Percentiles rank a stretch among this genome's conserved stretches.
Evolutionary conservation across 2,797 vertebrate species (phyloP).

Genomic region (Tolypeutes matacus): DNA sequence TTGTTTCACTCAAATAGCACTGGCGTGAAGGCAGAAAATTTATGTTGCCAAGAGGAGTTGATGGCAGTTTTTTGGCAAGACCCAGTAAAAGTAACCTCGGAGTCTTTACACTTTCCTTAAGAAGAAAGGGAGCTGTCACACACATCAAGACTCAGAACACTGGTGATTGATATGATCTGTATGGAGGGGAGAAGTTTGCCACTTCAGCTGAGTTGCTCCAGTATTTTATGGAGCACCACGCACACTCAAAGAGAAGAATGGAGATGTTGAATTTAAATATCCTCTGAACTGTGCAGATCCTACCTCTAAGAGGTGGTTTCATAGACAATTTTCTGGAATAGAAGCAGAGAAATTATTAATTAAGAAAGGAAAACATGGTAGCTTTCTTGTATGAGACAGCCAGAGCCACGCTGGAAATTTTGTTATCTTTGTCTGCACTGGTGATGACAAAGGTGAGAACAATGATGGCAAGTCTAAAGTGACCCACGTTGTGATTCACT

Average conservation of each 20-base stretch:
- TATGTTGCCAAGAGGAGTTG: constrained; percentile 96
- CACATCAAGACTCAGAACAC: no score
- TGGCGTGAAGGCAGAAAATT: constrained; percentile 98
- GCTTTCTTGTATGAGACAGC: constrained; percentile 98
- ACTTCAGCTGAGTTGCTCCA: no score
- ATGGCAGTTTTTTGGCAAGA: constrained; percentile 95
- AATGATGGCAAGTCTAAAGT: constrained; percentile 86
- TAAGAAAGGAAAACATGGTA: constrained; percentile 98
- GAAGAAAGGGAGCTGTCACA: no score
- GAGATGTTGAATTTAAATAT: no score
- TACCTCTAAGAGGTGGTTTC: constrained; percentile 91
- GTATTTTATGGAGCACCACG: no score
- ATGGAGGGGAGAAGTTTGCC: no score
- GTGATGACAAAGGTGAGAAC: constrained; percentile 98
- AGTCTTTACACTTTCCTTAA: constrained; percentile 95
- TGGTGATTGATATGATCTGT: no score
- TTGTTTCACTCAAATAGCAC: constrained; percentile 99
- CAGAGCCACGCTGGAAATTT: constrained; percentile 99
- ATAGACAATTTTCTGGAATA: constrained; percentile 97
- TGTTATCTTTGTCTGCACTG: constrained; percentile 96
- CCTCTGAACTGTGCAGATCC: no score
- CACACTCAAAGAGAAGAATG: no score
- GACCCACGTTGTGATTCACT: no score
- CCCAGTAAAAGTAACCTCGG: constrained; percentile 99
- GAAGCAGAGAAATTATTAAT: constrained; percentile 98